These are phyloP conservation scores for Heteromormyrus szaboi DNA, from an alignment of 2,797 vertebrate genomes.

Conservation along the genomic window DNA sequence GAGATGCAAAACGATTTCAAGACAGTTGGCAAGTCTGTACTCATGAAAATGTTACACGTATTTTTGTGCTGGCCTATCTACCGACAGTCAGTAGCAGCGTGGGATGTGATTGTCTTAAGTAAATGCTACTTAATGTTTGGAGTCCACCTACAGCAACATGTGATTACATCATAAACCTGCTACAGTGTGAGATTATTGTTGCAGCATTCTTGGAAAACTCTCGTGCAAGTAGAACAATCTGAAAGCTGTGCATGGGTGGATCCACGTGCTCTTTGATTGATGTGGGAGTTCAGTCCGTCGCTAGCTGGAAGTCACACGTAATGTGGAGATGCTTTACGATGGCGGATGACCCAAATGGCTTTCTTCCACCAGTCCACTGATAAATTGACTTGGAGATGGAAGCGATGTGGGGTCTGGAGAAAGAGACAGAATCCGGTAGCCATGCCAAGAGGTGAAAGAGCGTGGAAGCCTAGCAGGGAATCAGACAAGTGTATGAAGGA, in stretches of 20 bases:
- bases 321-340: background rate
- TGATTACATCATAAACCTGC: background rate
- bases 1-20: background rate
- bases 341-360: background rate
- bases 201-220: background rate
- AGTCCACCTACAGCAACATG: background rate
- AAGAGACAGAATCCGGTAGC: background rate
- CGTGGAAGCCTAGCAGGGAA: background rate
- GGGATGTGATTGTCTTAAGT: background rate
- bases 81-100: background rate
- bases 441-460: background rate
- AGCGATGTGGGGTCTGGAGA: background rate
- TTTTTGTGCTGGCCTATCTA: background rate
- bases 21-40: background rate
- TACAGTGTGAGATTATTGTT: background rate
- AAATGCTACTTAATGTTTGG: background rate
- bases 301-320: background rate
- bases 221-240: background rate
- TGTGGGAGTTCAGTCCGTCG: background rate
- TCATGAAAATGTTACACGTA: background rate
- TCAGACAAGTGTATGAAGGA: background rate
- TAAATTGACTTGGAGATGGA: background rate
- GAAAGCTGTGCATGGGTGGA: background rate
- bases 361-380: background rate
- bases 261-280: background rate